These are phyloP conservation scores for Darevskia nairensis DNA, from an alignment of 2,797 vertebrate genomes.

Conservation along the genomic window DNA sequence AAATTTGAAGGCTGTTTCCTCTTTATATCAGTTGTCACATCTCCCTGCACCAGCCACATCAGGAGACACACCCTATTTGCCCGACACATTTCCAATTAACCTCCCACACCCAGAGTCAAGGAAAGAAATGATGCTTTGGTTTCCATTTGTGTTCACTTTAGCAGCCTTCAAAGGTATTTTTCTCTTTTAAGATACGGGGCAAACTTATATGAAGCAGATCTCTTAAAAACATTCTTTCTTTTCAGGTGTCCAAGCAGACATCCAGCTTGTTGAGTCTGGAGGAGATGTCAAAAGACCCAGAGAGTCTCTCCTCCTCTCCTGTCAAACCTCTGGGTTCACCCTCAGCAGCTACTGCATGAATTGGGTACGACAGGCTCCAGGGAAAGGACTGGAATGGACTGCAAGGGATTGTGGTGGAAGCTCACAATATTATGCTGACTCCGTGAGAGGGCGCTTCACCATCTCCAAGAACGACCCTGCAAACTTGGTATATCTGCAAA, in stretches of 20 bases:
- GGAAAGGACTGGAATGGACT: conserved; percentile 25
- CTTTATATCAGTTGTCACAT: not conserved
- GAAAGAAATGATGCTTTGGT: not conserved
- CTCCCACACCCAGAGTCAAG: not conserved
- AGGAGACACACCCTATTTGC: not conserved
- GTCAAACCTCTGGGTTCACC: conserved; percentile 21
- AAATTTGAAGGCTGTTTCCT: not conserved
- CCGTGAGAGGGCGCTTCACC: conserved; percentile 44
- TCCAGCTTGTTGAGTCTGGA: conserved; percentile 8
- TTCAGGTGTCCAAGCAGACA: not conserved
- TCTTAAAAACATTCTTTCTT: not conserved
- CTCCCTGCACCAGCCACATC: not conserved
- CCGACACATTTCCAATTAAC: not conserved
- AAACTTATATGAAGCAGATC: not conserved
- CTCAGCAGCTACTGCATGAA: not conserved
- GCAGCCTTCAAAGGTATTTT: not conserved
- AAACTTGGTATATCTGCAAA: no score
- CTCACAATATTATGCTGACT: not conserved
- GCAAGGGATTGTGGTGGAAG: not conserved
- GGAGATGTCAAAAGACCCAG: conserved; percentile 2
- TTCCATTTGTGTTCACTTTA: not conserved
- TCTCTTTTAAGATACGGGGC: not conserved
- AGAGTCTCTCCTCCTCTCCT: conserved; percentile 21
- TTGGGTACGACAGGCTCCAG: conserved; percentile 32
- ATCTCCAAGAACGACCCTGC: conserved; percentile 60